These are phyloP conservation scores for Sesamia inferens DNA, from an alignment of 2,888 invertebrate species.

Conservation along the genomic window DNA sequence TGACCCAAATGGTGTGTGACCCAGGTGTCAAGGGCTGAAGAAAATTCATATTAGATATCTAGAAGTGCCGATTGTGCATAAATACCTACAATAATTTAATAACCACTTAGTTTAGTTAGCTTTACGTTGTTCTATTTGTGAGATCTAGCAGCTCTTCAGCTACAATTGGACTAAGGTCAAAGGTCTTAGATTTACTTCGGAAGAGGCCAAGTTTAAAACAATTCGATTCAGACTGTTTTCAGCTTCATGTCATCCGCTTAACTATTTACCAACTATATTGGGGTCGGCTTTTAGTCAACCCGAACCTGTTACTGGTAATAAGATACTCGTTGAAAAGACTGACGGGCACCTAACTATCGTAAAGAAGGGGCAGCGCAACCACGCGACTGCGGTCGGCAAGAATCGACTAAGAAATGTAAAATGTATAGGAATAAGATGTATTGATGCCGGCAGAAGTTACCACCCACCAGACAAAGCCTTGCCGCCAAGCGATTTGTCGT, in stretches of 20 bases:
- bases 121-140: not conserved
- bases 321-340: not conserved
- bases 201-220: not conserved
- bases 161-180: not conserved
- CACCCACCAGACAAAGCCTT: too few species aligned
- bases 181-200: not conserved
- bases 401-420: too few species aligned
- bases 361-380: too few species aligned
- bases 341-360: not conserved
- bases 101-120: not conserved
- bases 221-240: not conserved
- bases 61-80: not conserved
- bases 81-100: slow-evolving; percentile 11
- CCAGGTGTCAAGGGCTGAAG: not conserved
- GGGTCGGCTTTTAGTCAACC: not conserved
- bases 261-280: not conserved
- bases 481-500: too few species aligned
- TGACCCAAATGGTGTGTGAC: too few species aligned
- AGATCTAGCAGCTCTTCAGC: not conserved
- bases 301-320: not conserved
- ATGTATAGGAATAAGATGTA: too few species aligned
- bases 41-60: slow-evolving; percentile 4
- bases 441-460: too few species aligned
- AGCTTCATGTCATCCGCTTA: not conserved
- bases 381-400: too few species aligned